Conservation (phyloP, 2,888 invertebrate genomes). For the Cyclophora punctaria region DNA sequence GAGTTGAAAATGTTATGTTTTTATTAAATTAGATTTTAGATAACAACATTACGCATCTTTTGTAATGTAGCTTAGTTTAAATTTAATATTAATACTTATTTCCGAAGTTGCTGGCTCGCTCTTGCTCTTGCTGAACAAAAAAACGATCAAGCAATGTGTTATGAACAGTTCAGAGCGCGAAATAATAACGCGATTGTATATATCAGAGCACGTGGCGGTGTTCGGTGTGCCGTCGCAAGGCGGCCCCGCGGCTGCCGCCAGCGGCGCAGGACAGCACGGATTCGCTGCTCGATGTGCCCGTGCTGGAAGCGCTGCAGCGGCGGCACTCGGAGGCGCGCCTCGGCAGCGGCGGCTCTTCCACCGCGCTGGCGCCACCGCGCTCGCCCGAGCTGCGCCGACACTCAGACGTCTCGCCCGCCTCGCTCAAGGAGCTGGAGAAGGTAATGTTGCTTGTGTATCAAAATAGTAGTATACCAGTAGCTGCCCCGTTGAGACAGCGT, state of each 20-base stretch:
- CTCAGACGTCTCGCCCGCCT: conserved; percentile 91
- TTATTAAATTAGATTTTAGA: too few species aligned
- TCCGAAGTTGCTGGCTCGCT: too few species aligned
- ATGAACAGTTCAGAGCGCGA: too few species aligned
- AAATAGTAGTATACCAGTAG: too few species aligned
- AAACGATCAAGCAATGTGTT: too few species aligned
- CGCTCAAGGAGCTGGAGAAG: conserved; percentile 91
- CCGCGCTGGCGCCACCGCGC: conserved; percentile 86
- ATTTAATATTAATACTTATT: too few species aligned
- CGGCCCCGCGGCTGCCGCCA: conserved; percentile 84
- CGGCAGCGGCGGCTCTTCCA: conserved; percentile 65
- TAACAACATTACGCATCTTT: too few species aligned
- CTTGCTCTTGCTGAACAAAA: too few species aligned
- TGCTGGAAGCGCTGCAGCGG: conserved; percentile 84
- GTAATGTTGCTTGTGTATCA: conserved; percentile 62
- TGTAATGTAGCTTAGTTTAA: too few species aligned
- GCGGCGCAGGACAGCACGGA: conserved; percentile 89
- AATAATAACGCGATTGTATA: background rate
- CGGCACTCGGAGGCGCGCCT: conserved; percentile 84
- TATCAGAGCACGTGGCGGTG: conserved; percentile 87
- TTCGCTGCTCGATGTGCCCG: conserved; percentile 86
- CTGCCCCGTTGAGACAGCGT: too few species aligned
- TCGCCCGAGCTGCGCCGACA: conserved; percentile 88
- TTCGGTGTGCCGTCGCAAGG: conserved; percentile 90
- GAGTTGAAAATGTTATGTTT: too few species aligned